A percentile compares a stretch with the other conserved stretches of the same genome.
These are phyloP conservation scores for Onthophagus sagittarius DNA, from an alignment of 2,888 invertebrate species.

Conservation along the genomic window DNA sequence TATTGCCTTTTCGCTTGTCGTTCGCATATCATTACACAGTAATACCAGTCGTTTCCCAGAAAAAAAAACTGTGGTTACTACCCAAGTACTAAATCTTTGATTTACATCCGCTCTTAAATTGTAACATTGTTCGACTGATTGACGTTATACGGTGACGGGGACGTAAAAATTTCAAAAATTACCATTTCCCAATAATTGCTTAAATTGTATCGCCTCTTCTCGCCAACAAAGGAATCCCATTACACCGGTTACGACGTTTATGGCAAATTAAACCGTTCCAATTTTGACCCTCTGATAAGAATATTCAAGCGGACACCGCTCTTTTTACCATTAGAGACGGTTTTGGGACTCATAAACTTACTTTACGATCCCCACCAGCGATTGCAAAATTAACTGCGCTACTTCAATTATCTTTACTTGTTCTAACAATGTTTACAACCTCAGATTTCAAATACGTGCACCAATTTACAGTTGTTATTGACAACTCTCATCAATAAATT, in stretches of 20 bases:
- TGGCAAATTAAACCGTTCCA: not conserved
- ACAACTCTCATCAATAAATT: too few species aligned
- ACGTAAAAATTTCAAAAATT: not conserved
- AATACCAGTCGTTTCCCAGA: not conserved
- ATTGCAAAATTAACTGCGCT: not conserved
- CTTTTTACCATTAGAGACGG: not conserved
- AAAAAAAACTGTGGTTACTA: not conserved
- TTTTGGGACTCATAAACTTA: not conserved
- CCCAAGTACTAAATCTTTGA: not conserved
- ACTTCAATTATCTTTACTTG: not conserved
- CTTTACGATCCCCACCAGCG: not conserved
- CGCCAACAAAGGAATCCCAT: not conserved
- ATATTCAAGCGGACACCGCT: not conserved
- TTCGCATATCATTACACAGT: not conserved
- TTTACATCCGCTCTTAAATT: not conserved
- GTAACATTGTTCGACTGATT: not conserved
- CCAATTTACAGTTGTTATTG: too few species aligned
- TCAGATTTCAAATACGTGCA: too few species aligned
- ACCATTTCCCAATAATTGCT: not conserved
- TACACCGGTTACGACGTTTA: not conserved
- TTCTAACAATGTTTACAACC: not conserved
- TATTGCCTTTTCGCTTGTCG: not conserved
- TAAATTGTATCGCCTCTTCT: not conserved
- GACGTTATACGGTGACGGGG: not conserved
- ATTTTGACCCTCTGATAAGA: not conserved